Conservation (phyloP, 2,113 vertebrate genomes). For the Prionailurus bengalensis region DNA sequence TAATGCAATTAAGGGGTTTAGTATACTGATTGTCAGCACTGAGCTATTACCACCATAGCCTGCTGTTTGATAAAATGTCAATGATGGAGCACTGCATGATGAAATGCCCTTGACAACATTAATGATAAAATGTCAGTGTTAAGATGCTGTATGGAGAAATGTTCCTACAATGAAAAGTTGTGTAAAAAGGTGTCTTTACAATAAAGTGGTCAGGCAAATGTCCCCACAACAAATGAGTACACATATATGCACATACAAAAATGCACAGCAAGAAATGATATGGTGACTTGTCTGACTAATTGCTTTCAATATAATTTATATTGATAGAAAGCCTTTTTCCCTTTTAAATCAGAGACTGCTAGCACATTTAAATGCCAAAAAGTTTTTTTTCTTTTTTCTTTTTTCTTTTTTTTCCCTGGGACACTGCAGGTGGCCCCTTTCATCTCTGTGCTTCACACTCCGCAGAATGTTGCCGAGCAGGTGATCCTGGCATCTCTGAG, state of each 20-base stretch:
- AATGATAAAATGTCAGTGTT: conserved; percentile 72
- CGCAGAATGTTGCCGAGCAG: conserved; percentile 56
- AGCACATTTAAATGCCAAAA: conserved; percentile 69
- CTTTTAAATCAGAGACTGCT: conserved; percentile 30
- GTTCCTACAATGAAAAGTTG: conserved; percentile 36
- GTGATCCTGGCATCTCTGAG: conserved; percentile 72
- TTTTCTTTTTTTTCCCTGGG: conserved; percentile 14
- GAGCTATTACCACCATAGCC: neutral
- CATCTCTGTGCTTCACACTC: conserved; percentile 74
- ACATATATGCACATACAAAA: neutral
- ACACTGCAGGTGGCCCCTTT: conserved; percentile 68
- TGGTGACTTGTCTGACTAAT: conserved; percentile 34
- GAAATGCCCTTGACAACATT: conserved; percentile 40
- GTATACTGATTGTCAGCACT: conserved; percentile 48
- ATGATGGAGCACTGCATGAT: neutral
- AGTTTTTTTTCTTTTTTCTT: conserved; percentile 16
- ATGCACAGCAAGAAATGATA: neutral
- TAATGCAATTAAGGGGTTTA: conserved; percentile 65
- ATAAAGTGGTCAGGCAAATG: conserved; percentile 57
- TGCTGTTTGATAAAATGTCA: conserved; percentile 59
- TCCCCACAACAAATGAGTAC: conserved; percentile 40
- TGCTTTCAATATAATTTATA: conserved; percentile 68
- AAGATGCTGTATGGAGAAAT: conserved; percentile 59
- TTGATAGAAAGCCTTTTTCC: neutral
- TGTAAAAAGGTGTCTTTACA: conserved; percentile 37